Conservation (phyloP, 2,888 invertebrate genomes). For the Tenodera sinensis region DNA sequence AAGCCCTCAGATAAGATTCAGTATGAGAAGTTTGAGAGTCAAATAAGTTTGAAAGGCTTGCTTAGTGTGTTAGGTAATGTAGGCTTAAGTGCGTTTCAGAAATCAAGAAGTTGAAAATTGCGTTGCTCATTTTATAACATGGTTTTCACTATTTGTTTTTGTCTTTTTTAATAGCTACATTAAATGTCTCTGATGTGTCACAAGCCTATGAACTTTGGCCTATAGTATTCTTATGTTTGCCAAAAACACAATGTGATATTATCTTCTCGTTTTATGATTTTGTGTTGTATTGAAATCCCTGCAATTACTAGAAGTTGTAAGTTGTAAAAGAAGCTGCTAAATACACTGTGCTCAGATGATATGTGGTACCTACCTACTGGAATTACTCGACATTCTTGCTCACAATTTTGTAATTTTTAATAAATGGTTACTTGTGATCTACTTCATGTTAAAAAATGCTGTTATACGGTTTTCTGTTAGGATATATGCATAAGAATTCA, state of each 20-base stretch:
- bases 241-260: not conserved
- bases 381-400: not conserved
- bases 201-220: not conserved
- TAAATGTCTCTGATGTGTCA: not conserved
- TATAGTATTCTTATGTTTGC: not conserved
- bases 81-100: too few relatives aligned
- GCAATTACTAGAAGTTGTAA: not conserved
- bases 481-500: not conserved
- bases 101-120: not conserved
- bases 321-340: not conserved
- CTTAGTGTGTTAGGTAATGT: too few relatives aligned
- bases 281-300: not conserved
- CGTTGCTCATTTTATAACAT: not conserved
- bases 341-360: not conserved
- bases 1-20: too few relatives aligned
- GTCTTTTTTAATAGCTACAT: not conserved
- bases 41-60: too few relatives aligned
- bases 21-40: too few relatives aligned
- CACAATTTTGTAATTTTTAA: not conserved
- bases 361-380: not conserved
- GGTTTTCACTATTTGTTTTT: not conserved
- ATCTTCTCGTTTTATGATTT: not conserved
- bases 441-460: not conserved
- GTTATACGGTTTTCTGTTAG: not conserved
- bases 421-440: not conserved